phyloP scores from a whole-genome alignment of 2,113 vertebrate species.

The Festucalex cinctus region DNA sequence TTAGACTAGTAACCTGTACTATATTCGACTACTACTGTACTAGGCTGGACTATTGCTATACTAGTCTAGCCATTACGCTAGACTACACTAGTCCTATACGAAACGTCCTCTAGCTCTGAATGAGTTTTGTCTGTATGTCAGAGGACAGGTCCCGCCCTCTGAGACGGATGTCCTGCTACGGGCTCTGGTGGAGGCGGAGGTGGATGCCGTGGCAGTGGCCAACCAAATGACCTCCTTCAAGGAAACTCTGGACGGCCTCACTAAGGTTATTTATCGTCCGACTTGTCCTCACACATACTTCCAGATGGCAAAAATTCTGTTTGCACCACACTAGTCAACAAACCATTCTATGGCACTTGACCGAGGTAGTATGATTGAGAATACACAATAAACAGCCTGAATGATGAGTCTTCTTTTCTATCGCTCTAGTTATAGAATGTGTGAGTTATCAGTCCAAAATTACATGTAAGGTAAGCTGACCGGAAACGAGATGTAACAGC shows the following conservation, averaged over 20 bases:
- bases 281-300: not conserved
- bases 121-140: conserved; percentile 26
- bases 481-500: no score
- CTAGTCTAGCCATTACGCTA: not conserved
- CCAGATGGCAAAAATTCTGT: not conserved
- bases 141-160: conserved; percentile 55
- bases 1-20: no score
- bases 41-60: not conserved
- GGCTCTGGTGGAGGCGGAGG: conserved; percentile 84
- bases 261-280: conserved; percentile 62
- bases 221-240: conserved; percentile 82
- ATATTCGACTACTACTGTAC: not conserved
- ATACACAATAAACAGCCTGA: not conserved
- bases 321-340: not conserved
- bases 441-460: not conserved
- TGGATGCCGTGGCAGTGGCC: conserved; percentile 82
- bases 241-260: conserved; percentile 75
- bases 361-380: not conserved
- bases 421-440: no score
- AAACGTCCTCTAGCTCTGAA: not conserved
- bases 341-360: not conserved
- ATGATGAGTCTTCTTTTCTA: not conserved
- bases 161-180: conserved; percentile 80
- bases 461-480: not conserved
- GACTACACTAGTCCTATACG: not conserved